phyloP scores from a whole-genome alignment of 2,113 vertebrate genomes.

The Neomonachus schauinslandi region DNA sequence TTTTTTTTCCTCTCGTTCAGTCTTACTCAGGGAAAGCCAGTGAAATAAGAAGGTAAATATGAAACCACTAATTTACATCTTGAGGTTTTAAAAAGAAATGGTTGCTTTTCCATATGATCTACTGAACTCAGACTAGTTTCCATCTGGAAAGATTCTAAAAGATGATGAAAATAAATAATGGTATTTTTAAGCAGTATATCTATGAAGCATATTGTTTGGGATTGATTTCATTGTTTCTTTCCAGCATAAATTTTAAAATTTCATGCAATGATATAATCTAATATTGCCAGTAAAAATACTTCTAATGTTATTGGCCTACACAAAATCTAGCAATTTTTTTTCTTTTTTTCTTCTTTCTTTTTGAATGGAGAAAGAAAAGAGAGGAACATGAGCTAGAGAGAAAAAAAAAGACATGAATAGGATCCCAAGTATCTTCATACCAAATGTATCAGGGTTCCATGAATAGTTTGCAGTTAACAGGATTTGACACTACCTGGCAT shows the following conservation, averaged over 20 bases:
- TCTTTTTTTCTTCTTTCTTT: constrained; percentile 83
- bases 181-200: constrained; percentile 57
- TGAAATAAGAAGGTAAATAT: constrained; percentile 76
- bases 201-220: constrained; percentile 68
- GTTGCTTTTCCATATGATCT: constrained; percentile 76
- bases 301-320: constrained; percentile 76
- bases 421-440: constrained; percentile 79
- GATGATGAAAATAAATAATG: constrained; percentile 50
- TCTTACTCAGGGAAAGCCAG: constrained; percentile 87
- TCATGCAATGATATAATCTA: constrained; percentile 73
- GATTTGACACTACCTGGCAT: constrained; percentile 87
- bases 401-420: constrained; percentile 66
- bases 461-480: constrained; percentile 60
- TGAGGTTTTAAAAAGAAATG: constrained; percentile 61
- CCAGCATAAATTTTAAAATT: constrained; percentile 65
- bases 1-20: constrained; percentile 79
- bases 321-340: constrained; percentile 70
- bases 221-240: constrained; percentile 75
- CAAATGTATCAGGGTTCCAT: constrained; percentile 83
- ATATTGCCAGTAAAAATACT: constrained; percentile 78
- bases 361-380: constrained; percentile 69
- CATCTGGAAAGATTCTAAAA: constrained; percentile 69
- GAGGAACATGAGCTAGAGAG: constrained; percentile 41
- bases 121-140: constrained; percentile 70
- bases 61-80: constrained; percentile 77